Conservation (phyloP, 1,140 invertebrate species). For the Orchesella cincta region DNA sequence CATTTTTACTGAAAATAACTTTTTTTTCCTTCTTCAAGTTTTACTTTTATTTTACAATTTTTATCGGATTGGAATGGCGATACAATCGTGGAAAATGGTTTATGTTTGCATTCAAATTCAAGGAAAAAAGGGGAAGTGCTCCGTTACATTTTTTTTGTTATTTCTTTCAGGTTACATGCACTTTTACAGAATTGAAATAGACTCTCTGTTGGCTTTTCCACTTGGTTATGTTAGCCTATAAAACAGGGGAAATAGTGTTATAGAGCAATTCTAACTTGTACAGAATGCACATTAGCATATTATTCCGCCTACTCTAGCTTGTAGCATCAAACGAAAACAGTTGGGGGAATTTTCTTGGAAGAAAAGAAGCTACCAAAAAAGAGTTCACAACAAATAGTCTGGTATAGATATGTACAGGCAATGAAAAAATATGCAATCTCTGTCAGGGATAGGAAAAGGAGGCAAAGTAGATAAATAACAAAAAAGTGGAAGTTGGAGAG, state of each 20-base stretch:
- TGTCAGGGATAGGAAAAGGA: not conserved
- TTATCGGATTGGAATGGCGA: slow-evolving; percentile 28
- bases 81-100: slow-evolving; percentile 28
- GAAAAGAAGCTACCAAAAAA: not conserved
- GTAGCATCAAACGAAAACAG: too few relatives aligned
- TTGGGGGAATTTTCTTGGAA: too few relatives aligned
- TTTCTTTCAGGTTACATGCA: not conserved
- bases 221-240: not conserved
- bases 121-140: slow-evolving; percentile 3
- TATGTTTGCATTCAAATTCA: slow-evolving; percentile 16
- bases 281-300: slow-evolving; percentile 18
- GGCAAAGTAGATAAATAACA: not conserved
- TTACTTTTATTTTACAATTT: slow-evolving; percentile 20
- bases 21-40: slow-evolving; percentile 2
- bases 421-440: not conserved
- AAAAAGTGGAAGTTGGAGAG: slow-evolving; percentile 7
- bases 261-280: not conserved
- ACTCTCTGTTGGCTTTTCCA: not conserved
- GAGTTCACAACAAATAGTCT: too few relatives aligned
- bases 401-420: too few relatives aligned
- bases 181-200: slow-evolving; percentile 24
- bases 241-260: not conserved
- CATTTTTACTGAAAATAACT: slow-evolving; percentile 24
- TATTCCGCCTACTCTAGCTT: too few relatives aligned
- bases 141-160: not conserved